Conservation (phyloP, 2,113 vertebrate species). For the Chloropsis cyanopogon region DNA sequence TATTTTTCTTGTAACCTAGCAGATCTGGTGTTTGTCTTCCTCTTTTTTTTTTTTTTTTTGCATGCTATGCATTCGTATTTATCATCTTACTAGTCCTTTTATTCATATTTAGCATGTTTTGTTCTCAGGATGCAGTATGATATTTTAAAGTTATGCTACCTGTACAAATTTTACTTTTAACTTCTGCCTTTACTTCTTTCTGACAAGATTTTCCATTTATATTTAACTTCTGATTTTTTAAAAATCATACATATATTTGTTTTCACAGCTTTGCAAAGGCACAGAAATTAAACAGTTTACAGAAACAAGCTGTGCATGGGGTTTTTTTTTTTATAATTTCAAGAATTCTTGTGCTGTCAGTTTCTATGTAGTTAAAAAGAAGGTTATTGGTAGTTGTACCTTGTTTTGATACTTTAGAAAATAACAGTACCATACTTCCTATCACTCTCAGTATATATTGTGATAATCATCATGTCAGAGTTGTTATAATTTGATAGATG, state of each 20-base stretch:
- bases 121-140: background rate
- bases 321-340: background rate
- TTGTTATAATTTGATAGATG: background rate
- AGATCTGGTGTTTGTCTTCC: background rate
- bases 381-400: background rate
- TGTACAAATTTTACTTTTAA: background rate
- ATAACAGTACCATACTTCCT: background rate
- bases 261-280: background rate
- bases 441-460: background rate
- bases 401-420: background rate
- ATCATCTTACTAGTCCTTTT: background rate
- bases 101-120: background rate
- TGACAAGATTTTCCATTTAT: background rate
- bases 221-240: background rate
- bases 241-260: background rate
- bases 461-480: background rate
- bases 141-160: background rate
- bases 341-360: background rate
- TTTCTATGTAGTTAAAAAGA: background rate
- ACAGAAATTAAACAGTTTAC: background rate
- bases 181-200: background rate
- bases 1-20: background rate
- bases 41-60: too few species aligned
- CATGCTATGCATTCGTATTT: background rate
- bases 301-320: too few species aligned